Evolutionary conservation across 2,797 vertebrate genomes (phyloP).

Genomic region (Falco naumanni): DNA sequence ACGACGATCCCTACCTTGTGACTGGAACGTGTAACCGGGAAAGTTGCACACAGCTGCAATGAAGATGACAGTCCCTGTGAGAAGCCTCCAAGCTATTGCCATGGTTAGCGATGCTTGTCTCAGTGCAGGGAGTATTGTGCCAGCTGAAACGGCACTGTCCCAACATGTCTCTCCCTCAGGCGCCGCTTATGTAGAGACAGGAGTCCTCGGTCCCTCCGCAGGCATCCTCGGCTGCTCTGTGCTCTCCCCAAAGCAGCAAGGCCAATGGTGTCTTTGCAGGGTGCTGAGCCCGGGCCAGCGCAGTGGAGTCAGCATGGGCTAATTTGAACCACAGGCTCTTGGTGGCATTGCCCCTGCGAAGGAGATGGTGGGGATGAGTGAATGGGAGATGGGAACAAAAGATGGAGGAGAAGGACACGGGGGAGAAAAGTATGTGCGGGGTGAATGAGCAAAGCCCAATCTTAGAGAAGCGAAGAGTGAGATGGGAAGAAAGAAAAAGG

Average conservation of each 20-base stretch:
- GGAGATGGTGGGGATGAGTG: not conserved
- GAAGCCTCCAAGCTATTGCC: conserved; percentile 90
- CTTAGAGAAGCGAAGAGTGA: not conserved
- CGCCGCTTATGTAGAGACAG: conserved; percentile 83
- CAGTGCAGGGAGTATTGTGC: conserved; percentile 79
- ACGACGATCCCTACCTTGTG: conserved; percentile 84
- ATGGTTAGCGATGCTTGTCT: conserved; percentile 87
- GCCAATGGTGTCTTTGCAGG: not conserved
- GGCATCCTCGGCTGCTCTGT: conserved; percentile 45
- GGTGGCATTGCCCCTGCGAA: conserved; percentile 31
- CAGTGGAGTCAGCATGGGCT: conserved; percentile 35
- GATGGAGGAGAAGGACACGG: not conserved
- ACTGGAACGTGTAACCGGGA: conserved; percentile 78
- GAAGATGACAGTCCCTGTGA: conserved; percentile 86
- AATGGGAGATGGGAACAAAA: fast-evolving
- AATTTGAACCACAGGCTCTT: not conserved
- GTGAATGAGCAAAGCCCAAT: fast-evolving
- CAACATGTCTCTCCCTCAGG: conserved; percentile 94
- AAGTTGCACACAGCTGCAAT: conserved; percentile 79
- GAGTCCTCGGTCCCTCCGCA: conserved; percentile 16
- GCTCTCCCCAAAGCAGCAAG: not conserved
- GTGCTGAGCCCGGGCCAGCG: not conserved
- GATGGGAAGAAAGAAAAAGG: not conserved
- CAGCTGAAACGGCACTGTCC: conserved; percentile 82
- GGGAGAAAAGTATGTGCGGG: fast-evolving